Evolutionary conservation across 2,888 invertebrate genomes (phyloP), one percentile per base, ranked within the genome.

Genomic region (Hoplodrina ambigua): DNA sequence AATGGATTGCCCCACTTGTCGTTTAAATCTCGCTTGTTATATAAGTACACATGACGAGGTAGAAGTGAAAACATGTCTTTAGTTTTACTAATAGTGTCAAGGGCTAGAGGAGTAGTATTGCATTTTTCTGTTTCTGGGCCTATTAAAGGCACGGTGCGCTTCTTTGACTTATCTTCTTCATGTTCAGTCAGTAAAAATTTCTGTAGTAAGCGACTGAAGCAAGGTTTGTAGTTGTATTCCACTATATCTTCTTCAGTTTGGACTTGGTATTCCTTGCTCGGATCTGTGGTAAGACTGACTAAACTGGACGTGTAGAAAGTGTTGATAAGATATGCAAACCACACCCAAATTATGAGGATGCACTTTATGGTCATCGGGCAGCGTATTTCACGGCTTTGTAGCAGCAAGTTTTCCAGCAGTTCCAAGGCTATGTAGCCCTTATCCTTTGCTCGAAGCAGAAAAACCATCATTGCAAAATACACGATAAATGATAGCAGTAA

Each of bases 271-370:
- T 86, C 83, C 10, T 72, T 67, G 2, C 72, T 69, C 0, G 91
- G 90, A 41, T 90, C 71, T 0, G 88, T 87, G 3, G 85, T 87
- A 0, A 91, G 66, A 75, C 91, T 89, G 13, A 89, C 84, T 11
- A 93, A 75, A 58, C 82, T 88, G 0, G 92, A 87, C 41, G 88
- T 87, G 59, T 93, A 93, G 65, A 83, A 87, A 0, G 85, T 69
- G 59, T 87, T 89, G 3, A 92, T 82, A 0, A 92, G 70, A 67
- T 86, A 90, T 4, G 89, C 86, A 46, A 90, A 91, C 83, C 86
- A 82, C 4, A 91, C 67, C 92, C 92, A 92, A 7, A 82, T 69
- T 11, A 90, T 80, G 10, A 88, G 75, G 4, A 88, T 69, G 4
- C 65, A 85, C 68, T 84, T 87, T 0, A 83, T 57, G 8, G 72